Conservation (phyloP, 2,797 vertebrate species). For the Rhinichthys osculus region DNA sequence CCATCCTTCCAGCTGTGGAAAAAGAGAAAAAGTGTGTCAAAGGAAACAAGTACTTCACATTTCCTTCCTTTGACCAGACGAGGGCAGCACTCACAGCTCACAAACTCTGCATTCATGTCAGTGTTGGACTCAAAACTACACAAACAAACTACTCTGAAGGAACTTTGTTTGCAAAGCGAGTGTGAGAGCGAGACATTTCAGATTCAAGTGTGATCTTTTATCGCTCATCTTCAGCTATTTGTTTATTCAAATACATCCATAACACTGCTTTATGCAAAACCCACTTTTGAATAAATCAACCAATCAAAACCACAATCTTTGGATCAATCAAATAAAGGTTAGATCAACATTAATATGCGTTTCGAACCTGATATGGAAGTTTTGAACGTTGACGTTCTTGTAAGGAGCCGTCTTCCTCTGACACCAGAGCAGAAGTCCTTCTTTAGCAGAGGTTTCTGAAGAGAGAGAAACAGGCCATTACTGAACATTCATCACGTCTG, state of each 20-base stretch:
- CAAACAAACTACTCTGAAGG: neutral
- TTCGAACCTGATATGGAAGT: conserved; percentile 94
- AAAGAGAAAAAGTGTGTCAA: conserved; percentile 53
- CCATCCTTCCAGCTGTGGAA: conserved; percentile 92
- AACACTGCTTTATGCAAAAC: conserved; percentile 20
- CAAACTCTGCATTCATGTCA: neutral
- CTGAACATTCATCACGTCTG: neutral
- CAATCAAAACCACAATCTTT: neutral
- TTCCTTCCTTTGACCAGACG: conserved; percentile 63
- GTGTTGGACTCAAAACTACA: neutral
- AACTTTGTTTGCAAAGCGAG: neutral
- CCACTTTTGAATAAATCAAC: neutral
- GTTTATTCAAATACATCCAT: conserved; percentile 22
- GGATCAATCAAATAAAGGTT: neutral
- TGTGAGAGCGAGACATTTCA: neutral
- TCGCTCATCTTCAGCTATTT: neutral
- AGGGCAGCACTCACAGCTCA: conserved; percentile 53
- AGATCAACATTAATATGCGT: neutral
- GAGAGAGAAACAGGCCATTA: neutral
- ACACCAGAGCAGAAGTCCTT: conserved; percentile 93
- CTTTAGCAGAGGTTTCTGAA: conserved; percentile 94
- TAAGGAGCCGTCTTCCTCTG: conserved; percentile 96
- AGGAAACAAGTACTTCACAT: neutral
- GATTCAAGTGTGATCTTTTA: neutral
- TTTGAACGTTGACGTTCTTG: conserved; percentile 97